Evolutionary conservation across 2,888 invertebrate species (phyloP).

Genomic region (Thereva nobilitata): DNA sequence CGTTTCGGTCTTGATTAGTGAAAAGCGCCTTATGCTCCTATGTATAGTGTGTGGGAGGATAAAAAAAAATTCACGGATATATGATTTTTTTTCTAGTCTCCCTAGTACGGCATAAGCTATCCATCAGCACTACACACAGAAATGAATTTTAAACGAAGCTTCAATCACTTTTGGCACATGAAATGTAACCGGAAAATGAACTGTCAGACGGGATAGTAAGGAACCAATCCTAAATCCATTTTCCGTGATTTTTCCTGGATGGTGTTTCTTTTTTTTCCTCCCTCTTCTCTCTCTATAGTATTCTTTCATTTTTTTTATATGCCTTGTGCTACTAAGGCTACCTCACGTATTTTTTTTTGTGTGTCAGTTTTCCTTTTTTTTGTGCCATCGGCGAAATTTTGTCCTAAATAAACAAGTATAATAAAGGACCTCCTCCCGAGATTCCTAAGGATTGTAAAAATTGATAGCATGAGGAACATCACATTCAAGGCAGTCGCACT

Average conservation of each 20-base stretch:
- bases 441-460: slow-evolving; percentile 11
- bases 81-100: no score
- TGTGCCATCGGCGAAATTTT: slow-evolving; percentile 17
- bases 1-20: no score
- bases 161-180: slow-evolving; percentile 8
- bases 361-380: not conserved
- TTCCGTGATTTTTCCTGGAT: slow-evolving; percentile 31
- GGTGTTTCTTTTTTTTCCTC: no score
- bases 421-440: slow-evolving; percentile 12
- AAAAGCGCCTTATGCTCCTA: no score
- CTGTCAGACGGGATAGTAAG: slow-evolving; percentile 33
- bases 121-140: not conserved
- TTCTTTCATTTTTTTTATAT: no score
- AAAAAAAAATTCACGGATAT: no score
- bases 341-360: slow-evolving; percentile 12
- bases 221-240: slow-evolving; percentile 38
- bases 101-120: not conserved
- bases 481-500: no score
- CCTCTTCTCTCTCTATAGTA: no score
- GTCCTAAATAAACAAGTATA: slow-evolving; percentile 18
- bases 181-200: slow-evolving; percentile 34
- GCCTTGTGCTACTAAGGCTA: no score
- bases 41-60: no score
- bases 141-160: slow-evolving; percentile 6
- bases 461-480: slow-evolving; percentile 5